Percentiles rank a stretch among this genome's conserved stretches.
Conservation (phyloP, 2,888 invertebrate species). For the Emesis russula region DNA sequence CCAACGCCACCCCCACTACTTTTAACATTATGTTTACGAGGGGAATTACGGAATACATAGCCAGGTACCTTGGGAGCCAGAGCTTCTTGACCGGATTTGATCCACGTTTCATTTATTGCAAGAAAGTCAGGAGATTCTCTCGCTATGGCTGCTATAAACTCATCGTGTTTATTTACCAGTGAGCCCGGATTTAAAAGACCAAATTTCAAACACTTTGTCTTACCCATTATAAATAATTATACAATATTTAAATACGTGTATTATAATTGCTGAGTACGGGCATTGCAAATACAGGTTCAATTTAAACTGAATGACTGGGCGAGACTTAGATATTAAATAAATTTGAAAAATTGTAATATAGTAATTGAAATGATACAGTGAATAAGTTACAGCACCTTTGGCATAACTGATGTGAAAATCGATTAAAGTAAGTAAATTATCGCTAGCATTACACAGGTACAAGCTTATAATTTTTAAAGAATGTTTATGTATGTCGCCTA, state of each 20-base stretch:
- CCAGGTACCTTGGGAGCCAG: background rate
- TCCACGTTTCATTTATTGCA: background rate
- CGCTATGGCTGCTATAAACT: background rate
- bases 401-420: too few relatives aligned
- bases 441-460: too few relatives aligned
- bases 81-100: background rate
- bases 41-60: background rate
- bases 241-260: background rate
- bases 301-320: background rate
- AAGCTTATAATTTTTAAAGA: too few relatives aligned
- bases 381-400: background rate
- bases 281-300: background rate
- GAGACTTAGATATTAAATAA: background rate
- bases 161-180: slow-evolving; percentile 3
- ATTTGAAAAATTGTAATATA: background rate
- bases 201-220: background rate
- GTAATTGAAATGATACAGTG: background rate
- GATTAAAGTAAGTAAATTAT: too few relatives aligned
- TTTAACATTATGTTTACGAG: background rate
- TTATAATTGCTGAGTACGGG: background rate
- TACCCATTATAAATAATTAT: background rate
- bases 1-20: background rate
- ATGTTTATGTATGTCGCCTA: too few relatives aligned
- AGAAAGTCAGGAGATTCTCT: background rate
- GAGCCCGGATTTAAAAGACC: slow-evolving; percentile 11